phyloP scores from a whole-genome alignment of 2,113 vertebrate species.

The Circaetus cinerascens region DNA sequence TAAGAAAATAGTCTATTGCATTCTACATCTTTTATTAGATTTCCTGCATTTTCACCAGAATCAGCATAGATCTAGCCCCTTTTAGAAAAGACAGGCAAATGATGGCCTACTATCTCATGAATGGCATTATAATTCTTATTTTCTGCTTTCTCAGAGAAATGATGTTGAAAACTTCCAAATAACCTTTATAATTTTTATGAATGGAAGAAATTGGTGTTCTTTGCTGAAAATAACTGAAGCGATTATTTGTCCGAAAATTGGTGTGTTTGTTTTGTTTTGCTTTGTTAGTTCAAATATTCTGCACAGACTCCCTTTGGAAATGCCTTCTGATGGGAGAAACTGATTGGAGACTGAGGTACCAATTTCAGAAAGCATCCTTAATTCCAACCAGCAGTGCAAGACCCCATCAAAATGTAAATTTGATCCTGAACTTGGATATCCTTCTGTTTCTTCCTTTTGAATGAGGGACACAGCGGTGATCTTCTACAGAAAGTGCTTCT shows the following conservation, averaged over 20 bases:
- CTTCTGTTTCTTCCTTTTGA: slow-evolving; percentile 3
- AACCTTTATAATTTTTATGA: background rate
- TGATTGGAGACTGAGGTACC: background rate
- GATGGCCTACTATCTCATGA: background rate
- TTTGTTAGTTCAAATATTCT: background rate
- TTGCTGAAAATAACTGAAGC: background rate
- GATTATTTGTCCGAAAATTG: background rate
- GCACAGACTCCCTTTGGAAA: background rate
- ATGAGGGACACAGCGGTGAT: background rate
- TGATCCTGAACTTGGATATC: background rate
- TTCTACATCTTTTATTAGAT: background rate
- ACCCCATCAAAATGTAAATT: slow-evolving; percentile 38
- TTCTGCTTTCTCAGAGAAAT: background rate
- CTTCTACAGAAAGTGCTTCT: background rate
- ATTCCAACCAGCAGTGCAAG: background rate
- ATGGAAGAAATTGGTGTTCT: background rate
- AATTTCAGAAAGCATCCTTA: slow-evolving; percentile 24
- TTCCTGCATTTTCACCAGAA: background rate
- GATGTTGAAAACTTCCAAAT: background rate
- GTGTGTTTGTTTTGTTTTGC: background rate
- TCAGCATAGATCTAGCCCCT: background rate
- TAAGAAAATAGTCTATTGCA: background rate
- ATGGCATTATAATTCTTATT: background rate
- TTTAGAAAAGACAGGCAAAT: background rate
- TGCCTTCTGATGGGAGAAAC: background rate